Evolutionary conservation across 2,888 invertebrate species (phyloP).

Genomic region (Sinotaia quadrata): DNA sequence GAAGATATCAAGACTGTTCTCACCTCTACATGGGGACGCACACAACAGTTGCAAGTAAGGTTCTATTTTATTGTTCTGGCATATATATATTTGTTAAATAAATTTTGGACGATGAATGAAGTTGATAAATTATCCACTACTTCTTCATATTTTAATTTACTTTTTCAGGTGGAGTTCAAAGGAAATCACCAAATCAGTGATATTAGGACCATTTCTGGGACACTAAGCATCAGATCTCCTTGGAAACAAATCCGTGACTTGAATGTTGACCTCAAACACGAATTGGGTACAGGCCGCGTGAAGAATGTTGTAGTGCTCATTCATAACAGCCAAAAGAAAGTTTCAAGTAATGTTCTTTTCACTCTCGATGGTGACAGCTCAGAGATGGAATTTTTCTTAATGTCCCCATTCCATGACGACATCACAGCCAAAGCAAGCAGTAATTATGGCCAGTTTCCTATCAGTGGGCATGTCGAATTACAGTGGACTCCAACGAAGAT

Average conservation of each 20-base stretch:
- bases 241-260: slow-evolving; percentile 38
- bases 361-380: slow-evolving; percentile 28
- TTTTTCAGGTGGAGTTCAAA: slow-evolving; percentile 1
- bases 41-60: slow-evolving; percentile 22
- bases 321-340: slow-evolving; percentile 33
- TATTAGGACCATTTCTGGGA: slow-evolving; percentile 30
- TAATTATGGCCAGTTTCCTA: slow-evolving; percentile 39
- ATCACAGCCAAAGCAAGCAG: slow-evolving; percentile 37
- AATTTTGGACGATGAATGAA: background rate
- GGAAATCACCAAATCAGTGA: slow-evolving; percentile 2
- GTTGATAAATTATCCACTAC: background rate
- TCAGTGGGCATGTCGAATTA: slow-evolving; percentile 39
- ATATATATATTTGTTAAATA: no score
- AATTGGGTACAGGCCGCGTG: slow-evolving; percentile 42
- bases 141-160: background rate
- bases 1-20: slow-evolving; percentile 39
- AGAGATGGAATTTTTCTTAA: slow-evolving; percentile 36
- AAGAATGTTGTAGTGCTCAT: slow-evolving; percentile 33
- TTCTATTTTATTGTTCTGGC: no score
- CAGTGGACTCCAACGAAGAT: slow-evolving; percentile 34
- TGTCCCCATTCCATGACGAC: slow-evolving; percentile 38
- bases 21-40: slow-evolving; percentile 40
- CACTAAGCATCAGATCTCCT: slow-evolving; percentile 44
- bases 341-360: slow-evolving; percentile 40
- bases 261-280: slow-evolving; percentile 42